These are phyloP conservation scores for Trissolcus brochymenae DNA, from an alignment of 2,888 invertebrate species.

Conservation along the genomic window DNA sequence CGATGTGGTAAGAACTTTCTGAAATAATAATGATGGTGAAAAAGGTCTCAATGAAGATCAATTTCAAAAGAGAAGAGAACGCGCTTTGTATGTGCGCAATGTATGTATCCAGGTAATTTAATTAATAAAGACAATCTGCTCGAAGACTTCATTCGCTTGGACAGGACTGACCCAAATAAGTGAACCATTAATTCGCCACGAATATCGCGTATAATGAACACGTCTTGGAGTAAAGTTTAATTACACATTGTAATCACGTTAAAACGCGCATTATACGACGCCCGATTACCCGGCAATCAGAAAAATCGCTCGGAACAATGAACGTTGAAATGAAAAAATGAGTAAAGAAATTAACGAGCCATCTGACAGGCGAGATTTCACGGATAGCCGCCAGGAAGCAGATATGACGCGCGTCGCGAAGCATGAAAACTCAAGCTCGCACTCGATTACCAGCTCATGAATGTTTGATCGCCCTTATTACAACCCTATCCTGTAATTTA, in stretches of 20 bases:
- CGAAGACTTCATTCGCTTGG: neutral
- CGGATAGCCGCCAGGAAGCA: conserved; percentile 71
- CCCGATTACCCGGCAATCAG: conserved; percentile 43
- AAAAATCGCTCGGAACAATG: conserved; percentile 51
- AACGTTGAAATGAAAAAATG: conserved; percentile 18
- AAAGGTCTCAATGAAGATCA: too few relatives aligned
- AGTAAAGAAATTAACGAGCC: conserved; percentile 53
- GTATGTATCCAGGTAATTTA: neutral
- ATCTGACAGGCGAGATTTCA: conserved; percentile 56
- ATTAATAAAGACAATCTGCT: conserved; percentile 2
- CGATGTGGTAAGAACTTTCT: too few relatives aligned
- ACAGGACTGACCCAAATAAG: conserved; percentile 38
- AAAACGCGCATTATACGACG: conserved; percentile 35
- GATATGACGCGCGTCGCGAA: conserved; percentile 75
- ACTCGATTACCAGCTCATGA: conserved; percentile 53
- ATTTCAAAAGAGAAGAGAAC: too few relatives aligned
- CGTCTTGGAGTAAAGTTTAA: conserved; percentile 43
- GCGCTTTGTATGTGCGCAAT: neutral
- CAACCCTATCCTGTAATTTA: conserved; percentile 8
- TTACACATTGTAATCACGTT: conserved; percentile 46
- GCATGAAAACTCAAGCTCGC: conserved; percentile 74
- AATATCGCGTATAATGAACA: conserved; percentile 37
- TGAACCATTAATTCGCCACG: conserved; percentile 35
- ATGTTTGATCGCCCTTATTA: conserved; percentile 44
- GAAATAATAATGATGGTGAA: too few relatives aligned